Base-by-base conservation (phyloP, 1,140 invertebrate genomes). In the Aricia agestis region DNA sequence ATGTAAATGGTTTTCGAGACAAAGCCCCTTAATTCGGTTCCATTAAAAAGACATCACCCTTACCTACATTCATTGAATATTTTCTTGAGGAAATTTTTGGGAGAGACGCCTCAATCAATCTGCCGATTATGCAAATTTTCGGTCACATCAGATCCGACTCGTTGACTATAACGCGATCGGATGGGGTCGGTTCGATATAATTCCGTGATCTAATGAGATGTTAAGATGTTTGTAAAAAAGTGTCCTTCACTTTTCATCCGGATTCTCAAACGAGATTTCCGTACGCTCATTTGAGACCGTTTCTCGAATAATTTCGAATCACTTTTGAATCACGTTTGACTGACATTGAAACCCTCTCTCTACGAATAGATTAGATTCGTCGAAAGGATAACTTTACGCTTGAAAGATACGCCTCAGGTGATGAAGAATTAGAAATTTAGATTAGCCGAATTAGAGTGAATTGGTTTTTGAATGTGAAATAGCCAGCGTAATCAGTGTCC, bases 41-140 rank as follows among this genome's bases (percentile, higher is more conserved):
- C 83, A 85, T 86, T 85, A 86, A 80, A 85, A 82, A 82, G 79
- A 76, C 80, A 83, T 86, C 82, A 76, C 75, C 76, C 74, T 79
- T 71, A 73, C 75, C 76, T 71, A 73, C 75, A 77, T 76, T 79
- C 79, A 86, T 84, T 83, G 81, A 87, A 81, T 84, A 79, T 83
- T 83, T 82, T 76, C 73, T 71, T 68, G 45, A 69, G 67, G 76
- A 70, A 73, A 74, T 82, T 80, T 83, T 82, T 74, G 75, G 79
- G 77, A 76, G 80, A 81, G 82, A 83, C 83, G 84, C 84, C 80
- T 81, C 86, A 89, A 90, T 90, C 86, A 87, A 90, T 87, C 82
- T 84, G 81, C 80, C 85, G 85, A 89, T 89, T 89, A 90, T 90
- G 86, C 78, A 90, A 89, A 90, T 89, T 72, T 72, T 68, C 59